phyloP scores from a whole-genome alignment of 2,888 invertebrate species.

The Gortyna flavago region DNA sequence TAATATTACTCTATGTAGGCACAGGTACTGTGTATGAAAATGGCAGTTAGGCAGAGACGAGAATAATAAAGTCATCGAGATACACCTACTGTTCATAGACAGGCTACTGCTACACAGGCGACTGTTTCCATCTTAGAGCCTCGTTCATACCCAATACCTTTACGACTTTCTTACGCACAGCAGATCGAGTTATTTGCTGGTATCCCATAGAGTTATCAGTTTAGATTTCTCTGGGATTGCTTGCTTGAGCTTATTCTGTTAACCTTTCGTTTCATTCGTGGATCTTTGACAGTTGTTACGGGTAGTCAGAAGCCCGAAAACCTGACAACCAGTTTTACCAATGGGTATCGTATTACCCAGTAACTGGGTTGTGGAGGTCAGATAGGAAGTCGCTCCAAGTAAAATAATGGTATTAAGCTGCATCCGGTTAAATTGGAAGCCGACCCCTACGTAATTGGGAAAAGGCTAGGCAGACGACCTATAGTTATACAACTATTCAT shows the following conservation, averaged over 20 bases:
- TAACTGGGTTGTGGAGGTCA: too few species aligned
- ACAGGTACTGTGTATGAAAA: slow-evolving; percentile 15
- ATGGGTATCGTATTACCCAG: too few species aligned
- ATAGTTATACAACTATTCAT: background rate
- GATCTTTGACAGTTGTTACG: too few species aligned
- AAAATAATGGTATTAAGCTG: too few species aligned
- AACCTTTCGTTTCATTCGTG: background rate
- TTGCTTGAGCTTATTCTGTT: background rate
- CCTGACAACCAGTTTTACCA: too few species aligned
- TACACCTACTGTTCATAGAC: background rate
- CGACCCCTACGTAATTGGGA: too few species aligned
- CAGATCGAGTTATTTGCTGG: background rate
- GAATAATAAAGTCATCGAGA: slow-evolving; percentile 24
- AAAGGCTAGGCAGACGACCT: too few species aligned
- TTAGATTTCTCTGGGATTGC: background rate
- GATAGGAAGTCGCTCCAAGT: too few species aligned
- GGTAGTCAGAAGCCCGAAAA: too few species aligned
- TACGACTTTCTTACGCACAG: background rate
- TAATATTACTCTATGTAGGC: slow-evolving; percentile 24
- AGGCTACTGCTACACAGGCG: background rate
- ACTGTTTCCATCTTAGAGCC: background rate
- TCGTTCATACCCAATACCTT: background rate
- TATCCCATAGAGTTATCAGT: background rate
- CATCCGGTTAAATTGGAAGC: too few species aligned
- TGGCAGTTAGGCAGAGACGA: background rate